phyloP scores from a whole-genome alignment of 2,797 vertebrate species.

The Chaetodon trifasciatus region DNA sequence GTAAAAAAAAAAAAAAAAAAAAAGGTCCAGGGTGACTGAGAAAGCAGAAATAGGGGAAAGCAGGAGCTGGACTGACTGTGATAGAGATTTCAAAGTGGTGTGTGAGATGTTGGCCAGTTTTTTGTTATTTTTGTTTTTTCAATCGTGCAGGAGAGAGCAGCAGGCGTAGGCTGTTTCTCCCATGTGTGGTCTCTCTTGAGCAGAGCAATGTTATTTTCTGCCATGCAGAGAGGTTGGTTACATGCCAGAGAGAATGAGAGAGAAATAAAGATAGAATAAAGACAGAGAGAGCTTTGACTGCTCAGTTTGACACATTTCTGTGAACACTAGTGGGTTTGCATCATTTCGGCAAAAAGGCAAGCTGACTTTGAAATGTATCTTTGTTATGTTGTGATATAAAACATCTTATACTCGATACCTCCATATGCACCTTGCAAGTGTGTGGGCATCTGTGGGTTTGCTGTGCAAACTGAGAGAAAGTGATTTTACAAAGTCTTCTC shows the following conservation, averaged over 20 bases:
- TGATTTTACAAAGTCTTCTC: slow-evolving; percentile 66
- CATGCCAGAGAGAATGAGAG: slow-evolving; percentile 75
- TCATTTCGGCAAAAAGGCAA: slow-evolving; percentile 74
- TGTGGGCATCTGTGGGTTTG: slow-evolving; percentile 70
- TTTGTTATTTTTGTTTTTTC: slow-evolving; percentile 54
- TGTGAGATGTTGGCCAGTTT: slow-evolving; percentile 68
- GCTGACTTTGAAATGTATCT: slow-evolving; percentile 75
- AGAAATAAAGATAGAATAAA: slow-evolving; percentile 76
- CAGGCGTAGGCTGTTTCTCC: slow-evolving; percentile 82
- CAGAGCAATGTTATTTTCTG: slow-evolving; percentile 79
- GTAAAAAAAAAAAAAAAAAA: slow-evolving; percentile 30
- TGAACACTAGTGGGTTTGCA: slow-evolving; percentile 74
- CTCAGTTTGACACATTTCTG: slow-evolving; percentile 77
- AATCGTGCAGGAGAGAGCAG: slow-evolving; percentile 76
- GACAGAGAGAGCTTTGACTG: slow-evolving; percentile 68
- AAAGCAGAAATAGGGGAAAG: slow-evolving; percentile 50
- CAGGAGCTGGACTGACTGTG: slow-evolving; percentile 53
- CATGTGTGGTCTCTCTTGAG: slow-evolving; percentile 80
- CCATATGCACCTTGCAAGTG: slow-evolving; percentile 66
- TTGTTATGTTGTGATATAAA: slow-evolving; percentile 67
- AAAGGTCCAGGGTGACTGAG: slow-evolving; percentile 47
- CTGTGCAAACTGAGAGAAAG: slow-evolving; percentile 62
- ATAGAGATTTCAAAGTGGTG: slow-evolving; percentile 74
- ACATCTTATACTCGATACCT: slow-evolving; percentile 65
- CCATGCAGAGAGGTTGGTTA: slow-evolving; percentile 75